Percentiles rank a stretch among this genome's conserved stretches.
These are phyloP conservation scores for Limnephilus rhombicus DNA, from an alignment of 2,888 invertebrate species.

Conservation along the genomic window DNA sequence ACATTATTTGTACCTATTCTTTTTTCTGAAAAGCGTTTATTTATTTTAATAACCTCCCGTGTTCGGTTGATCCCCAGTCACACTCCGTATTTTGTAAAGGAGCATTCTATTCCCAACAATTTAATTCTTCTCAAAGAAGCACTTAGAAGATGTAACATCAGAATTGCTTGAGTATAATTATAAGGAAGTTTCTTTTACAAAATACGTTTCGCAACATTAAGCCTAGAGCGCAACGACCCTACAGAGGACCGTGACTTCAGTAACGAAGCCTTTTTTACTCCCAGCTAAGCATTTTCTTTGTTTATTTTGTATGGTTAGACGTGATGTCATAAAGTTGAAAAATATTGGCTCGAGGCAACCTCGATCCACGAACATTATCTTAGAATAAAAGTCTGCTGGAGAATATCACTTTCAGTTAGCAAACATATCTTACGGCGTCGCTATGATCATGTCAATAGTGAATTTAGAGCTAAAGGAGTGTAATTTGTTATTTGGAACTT, in stretches of 20 bases:
- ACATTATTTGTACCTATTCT: background rate
- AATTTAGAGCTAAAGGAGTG: background rate
- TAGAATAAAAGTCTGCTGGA: background rate
- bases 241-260: slow-evolving; percentile 24
- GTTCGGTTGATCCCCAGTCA: background rate
- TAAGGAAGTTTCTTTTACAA: slow-evolving; percentile 44
- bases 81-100: background rate
- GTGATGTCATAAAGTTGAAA: slow-evolving; percentile 1
- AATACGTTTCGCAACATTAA: slow-evolving; percentile 40
- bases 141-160: slow-evolving; percentile 44
- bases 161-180: slow-evolving; percentile 43
- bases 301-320: slow-evolving; percentile 22
- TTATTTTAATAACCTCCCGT: background rate
- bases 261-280: slow-evolving; percentile 5
- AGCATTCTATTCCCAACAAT: slow-evolving; percentile 2
- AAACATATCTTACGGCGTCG: background rate
- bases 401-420: background rate
- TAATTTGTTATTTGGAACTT: background rate
- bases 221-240: slow-evolving; percentile 40
- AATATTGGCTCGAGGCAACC: background rate
- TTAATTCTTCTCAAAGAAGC: slow-evolving; percentile 38
- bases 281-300: background rate
- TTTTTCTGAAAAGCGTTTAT: too few species aligned
- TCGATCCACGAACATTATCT: background rate
- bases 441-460: background rate